phyloP scores from a whole-genome alignment of 2,888 invertebrate genomes.

The Pegoplata infirma region DNA sequence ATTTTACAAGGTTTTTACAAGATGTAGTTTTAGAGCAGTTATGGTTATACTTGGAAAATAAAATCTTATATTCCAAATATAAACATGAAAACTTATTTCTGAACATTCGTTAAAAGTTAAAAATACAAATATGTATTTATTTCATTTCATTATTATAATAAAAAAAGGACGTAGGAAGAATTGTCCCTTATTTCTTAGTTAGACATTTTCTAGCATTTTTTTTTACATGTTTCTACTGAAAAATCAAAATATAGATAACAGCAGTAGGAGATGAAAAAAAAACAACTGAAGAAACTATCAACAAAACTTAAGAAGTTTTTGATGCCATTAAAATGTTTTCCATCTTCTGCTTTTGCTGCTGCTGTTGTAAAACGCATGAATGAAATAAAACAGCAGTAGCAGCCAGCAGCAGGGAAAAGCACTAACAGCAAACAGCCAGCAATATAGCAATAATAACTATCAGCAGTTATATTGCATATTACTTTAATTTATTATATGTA shows the following conservation, averaged over 20 bases:
- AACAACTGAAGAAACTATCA: slow-evolving; percentile 51
- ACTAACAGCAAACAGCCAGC: no score
- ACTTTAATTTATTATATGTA: slow-evolving; percentile 73
- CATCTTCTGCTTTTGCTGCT: background rate
- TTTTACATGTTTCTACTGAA: slow-evolving; percentile 17
- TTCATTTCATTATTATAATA: slow-evolving; percentile 29
- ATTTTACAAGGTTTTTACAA: no score
- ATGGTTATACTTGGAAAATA: no score
- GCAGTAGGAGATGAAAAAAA: slow-evolving; percentile 32
- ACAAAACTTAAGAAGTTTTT: slow-evolving; percentile 60
- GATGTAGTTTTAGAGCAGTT: no score
- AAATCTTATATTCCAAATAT: no score
- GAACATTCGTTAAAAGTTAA: no score
- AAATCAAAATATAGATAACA: slow-evolving; percentile 39
- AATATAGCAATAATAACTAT: no score
- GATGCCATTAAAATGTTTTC: slow-evolving; percentile 59
- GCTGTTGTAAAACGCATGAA: slow-evolving; percentile 36
- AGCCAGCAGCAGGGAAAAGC: slow-evolving; percentile 22
- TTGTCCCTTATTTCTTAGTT: slow-evolving; percentile 48
- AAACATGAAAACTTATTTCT: no score
- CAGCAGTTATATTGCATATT: slow-evolving; percentile 64
- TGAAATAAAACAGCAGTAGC: slow-evolving; percentile 30
- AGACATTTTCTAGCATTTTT: slow-evolving; percentile 21
- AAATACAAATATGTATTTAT: slow-evolving; percentile 26
- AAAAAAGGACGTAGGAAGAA: slow-evolving; percentile 44